These are phyloP conservation scores for Siphonodentalium dalli DNA, from an alignment of 2,888 invertebrate genomes.

Conservation along the genomic window DNA sequence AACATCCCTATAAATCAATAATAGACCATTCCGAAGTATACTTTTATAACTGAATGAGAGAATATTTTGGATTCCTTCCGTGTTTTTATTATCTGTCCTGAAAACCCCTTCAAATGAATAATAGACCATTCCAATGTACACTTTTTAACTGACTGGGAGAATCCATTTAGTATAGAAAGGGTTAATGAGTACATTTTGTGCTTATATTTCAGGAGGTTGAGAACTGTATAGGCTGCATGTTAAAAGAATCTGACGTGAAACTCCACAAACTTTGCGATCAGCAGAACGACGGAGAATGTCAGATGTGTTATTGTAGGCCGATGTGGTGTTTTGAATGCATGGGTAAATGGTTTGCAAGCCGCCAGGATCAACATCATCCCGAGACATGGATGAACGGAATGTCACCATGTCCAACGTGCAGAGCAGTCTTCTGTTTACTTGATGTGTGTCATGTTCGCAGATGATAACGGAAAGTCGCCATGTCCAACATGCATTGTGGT, in stretches of 20 bases:
- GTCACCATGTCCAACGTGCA: slow-evolving; percentile 87
- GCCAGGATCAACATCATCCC: slow-evolving; percentile 76
- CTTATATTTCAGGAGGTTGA: slow-evolving; percentile 74
- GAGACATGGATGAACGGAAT: slow-evolving; percentile 82
- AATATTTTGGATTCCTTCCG: no score
- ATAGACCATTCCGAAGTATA: no score
- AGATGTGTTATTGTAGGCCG: slow-evolving; percentile 78
- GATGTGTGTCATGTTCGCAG: slow-evolving; percentile 75
- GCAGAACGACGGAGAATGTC: slow-evolving; percentile 66
- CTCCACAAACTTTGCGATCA: slow-evolving; percentile 74
- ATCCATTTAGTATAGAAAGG: no score
- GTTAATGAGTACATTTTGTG: no score
- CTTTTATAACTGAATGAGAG: no score
- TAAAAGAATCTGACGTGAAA: slow-evolving; percentile 79
- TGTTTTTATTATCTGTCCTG: no score
- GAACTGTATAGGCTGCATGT: slow-evolving; percentile 89
- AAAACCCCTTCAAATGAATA: no score
- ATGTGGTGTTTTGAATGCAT: slow-evolving; percentile 85
- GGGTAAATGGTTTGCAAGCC: slow-evolving; percentile 76
- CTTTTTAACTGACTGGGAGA: no score
- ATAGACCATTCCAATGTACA: no score
- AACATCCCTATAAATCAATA: no score
- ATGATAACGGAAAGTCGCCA: no score
- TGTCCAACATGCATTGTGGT: no score
- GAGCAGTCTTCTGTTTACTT: slow-evolving; percentile 82